Conservation (phyloP, 1,140 invertebrate genomes). For the Aplysia californica region DNA sequence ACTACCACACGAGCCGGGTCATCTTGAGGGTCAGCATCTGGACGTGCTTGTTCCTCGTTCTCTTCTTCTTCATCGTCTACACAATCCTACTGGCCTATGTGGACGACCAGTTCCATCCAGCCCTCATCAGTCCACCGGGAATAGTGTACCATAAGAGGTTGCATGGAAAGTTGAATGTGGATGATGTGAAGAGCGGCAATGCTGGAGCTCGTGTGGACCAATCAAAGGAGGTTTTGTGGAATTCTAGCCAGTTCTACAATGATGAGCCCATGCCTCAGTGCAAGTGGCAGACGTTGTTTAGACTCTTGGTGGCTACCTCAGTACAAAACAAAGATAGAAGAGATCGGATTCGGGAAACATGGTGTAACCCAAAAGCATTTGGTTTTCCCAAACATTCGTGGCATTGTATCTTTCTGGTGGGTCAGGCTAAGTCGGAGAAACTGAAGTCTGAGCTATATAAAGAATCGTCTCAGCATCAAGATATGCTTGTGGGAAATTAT, state of each 20-base stretch:
- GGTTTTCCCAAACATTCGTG: constrained; percentile 32
- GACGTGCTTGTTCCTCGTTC: constrained; percentile 37
- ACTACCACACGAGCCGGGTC: constrained; percentile 36
- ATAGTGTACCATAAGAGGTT: background rate
- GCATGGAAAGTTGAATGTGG: background rate
- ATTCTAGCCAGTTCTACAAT: constrained; percentile 34
- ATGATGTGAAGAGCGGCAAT: background rate
- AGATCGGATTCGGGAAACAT: constrained; percentile 46
- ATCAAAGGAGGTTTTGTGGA: constrained; percentile 36
- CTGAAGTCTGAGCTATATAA: constrained; percentile 14
- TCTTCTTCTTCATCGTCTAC: constrained; percentile 43
- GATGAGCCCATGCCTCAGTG: constrained; percentile 32
- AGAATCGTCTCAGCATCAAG: constrained; percentile 39
- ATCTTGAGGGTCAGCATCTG: constrained; percentile 46
- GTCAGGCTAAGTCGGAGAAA: constrained; percentile 28
- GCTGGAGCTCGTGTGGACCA: background rate
- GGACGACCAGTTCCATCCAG: constrained; percentile 32
- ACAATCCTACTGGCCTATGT: constrained; percentile 43
- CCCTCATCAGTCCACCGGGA: background rate
- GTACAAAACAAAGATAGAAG: constrained; percentile 42
- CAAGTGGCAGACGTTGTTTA: constrained; percentile 33
- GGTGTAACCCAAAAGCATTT: constrained; percentile 43
- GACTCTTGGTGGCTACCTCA: constrained; percentile 51
- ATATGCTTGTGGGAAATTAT: constrained; percentile 55
- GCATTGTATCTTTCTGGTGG: constrained; percentile 57